These are phyloP conservation scores for Labeo catla DNA, from an alignment of 2,113 vertebrate genomes.

Conservation along the genomic window DNA sequence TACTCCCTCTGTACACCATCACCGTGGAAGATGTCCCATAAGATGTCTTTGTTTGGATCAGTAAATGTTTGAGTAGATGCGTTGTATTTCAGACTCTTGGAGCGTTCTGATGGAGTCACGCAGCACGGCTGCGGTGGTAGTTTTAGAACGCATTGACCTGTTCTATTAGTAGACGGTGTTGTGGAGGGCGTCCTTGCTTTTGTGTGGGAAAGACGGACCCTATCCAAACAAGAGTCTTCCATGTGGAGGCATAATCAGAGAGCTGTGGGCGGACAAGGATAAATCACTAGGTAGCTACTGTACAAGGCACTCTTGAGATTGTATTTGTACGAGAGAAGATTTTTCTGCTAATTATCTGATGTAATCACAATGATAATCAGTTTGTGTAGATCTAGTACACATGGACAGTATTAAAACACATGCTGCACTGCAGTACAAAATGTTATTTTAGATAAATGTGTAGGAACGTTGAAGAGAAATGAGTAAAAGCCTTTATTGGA, in stretches of 20 bases:
- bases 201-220: constrained; percentile 64
- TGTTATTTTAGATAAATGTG: neutral
- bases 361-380: neutral
- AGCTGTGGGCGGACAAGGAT: constrained; percentile 57
- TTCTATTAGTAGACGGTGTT: constrained; percentile 56
- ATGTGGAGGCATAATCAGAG: constrained; percentile 64
- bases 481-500: no score
- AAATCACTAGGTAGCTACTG: constrained; percentile 23
- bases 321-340: constrained; percentile 40
- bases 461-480: neutral
- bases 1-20: constrained; percentile 3
- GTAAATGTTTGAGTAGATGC: constrained; percentile 34
- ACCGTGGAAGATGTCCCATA: neutral
- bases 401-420: neutral
- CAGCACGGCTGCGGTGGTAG: constrained; percentile 8
- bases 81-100: constrained; percentile 29
- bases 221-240: constrained; percentile 67
- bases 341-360: neutral
- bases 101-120: constrained; percentile 9
- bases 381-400: neutral
- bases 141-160: constrained; percentile 50
- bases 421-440: neutral
- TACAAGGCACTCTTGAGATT: constrained; percentile 25
- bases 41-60: neutral
- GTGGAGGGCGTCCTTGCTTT: constrained; percentile 39